phyloP scores from a whole-genome alignment of 1,140 invertebrate species.

The Hycleus phaleratus region DNA sequence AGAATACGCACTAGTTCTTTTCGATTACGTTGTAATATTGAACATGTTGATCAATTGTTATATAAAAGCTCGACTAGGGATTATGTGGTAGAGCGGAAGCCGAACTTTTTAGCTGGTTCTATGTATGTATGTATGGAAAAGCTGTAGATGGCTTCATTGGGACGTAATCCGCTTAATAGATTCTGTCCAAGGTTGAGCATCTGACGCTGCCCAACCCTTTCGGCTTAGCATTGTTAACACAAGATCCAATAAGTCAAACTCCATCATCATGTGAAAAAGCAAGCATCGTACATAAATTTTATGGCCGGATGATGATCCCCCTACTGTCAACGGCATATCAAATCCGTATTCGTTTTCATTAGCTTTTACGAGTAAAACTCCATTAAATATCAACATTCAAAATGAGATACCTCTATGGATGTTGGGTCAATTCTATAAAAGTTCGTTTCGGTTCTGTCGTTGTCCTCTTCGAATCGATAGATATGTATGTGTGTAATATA shows the following conservation, averaged over 20 bases:
- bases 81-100: conserved; percentile 34
- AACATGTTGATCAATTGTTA: too few species aligned
- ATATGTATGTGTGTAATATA: too few species aligned
- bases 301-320: neutral
- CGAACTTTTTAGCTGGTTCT: conserved; percentile 21
- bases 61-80: too few species aligned
- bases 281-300: neutral
- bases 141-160: conserved; percentile 35
- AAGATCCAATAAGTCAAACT: conserved; percentile 40
- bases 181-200: conserved; percentile 35
- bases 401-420: too few species aligned
- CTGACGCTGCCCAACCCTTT: conserved; percentile 35
- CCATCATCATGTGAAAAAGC: conserved; percentile 2
- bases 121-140: neutral
- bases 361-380: neutral
- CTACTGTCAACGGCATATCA: too few species aligned
- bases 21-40: too few species aligned
- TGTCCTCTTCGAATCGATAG: conserved; percentile 8
- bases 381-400: neutral
- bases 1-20: too few species aligned
- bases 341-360: neutral
- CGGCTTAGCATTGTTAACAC: conserved; percentile 40
- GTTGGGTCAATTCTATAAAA: too few species aligned
- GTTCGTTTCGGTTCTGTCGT: neutral
- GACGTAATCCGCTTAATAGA: conserved; percentile 41